Evolutionary conservation across 2,888 invertebrate genomes (phyloP).

Genomic region (Caenorhabditis sp.): DNA sequence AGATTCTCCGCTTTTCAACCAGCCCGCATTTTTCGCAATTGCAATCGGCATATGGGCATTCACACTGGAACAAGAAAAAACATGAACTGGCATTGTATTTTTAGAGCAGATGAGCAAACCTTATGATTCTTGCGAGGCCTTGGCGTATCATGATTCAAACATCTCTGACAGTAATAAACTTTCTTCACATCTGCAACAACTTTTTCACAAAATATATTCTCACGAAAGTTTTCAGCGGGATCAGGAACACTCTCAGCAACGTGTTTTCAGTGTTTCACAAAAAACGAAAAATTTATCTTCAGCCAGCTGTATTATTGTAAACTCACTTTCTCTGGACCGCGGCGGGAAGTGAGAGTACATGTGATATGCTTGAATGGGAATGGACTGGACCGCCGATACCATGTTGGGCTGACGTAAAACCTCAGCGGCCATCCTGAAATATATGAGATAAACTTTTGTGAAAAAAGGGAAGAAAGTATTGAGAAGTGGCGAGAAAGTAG

Average conservation of each 20-base stretch:
- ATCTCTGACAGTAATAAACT: slow-evolving; percentile 77
- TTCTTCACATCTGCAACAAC: slow-evolving; percentile 64
- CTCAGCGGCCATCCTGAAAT: slow-evolving; percentile 36
- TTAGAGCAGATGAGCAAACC: slow-evolving; percentile 14
- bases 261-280: no score
- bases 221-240: no score
- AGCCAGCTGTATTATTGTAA: no score
- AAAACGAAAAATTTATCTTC: no score
- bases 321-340: slow-evolving; percentile 18
- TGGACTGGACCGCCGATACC: slow-evolving; percentile 3
- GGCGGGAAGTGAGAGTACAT: not conserved
- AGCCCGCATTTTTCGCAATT: slow-evolving; percentile 69
- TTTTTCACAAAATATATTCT: no score
- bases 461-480: slow-evolving; percentile 6
- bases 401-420: slow-evolving; percentile 23
- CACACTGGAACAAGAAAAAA: slow-evolving; percentile 50
- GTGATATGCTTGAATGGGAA: slow-evolving; percentile 1
- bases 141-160: slow-evolving; percentile 73
- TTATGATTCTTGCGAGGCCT: slow-evolving; percentile 77
- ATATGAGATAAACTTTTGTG: slow-evolving; percentile 2
- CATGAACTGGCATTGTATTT: not conserved
- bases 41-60: slow-evolving; percentile 71
- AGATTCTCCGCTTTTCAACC: slow-evolving; percentile 69
- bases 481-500: not conserved
- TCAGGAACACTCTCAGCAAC: no score